Base-by-base conservation (phyloP, 1,140 invertebrate species). In the Chymomyza costata region DNA sequence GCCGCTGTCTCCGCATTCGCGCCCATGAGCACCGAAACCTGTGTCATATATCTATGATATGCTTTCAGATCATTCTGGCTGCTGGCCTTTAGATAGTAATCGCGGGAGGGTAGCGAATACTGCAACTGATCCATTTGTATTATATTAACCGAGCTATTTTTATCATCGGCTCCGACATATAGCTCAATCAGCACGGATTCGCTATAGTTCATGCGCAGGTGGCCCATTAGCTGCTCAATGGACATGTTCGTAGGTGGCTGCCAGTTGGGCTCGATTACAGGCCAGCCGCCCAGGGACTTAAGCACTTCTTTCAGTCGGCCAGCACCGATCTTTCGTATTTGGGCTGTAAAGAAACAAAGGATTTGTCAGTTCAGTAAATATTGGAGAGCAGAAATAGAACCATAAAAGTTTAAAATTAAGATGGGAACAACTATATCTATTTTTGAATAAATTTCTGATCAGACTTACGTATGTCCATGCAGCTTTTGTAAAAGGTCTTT, bases 111-210 rank as follows among this genome's bases (percentile, higher is more conserved):
- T 51, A 96, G 86, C 0, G 92, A 93, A 57, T 95, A 86, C 38
- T 90, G 88, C 88, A 93, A 90, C 84, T 96, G 94, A 85, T 95
- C 94, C 74, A 95, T 86, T 90, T 95, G 94, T 66, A 96, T 89
- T 76, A 96, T 94, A 88, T 95, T 94, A 55, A 90, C 89, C 16
- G 92, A 93, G 65, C 93, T 94, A 85, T 95, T 94, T 85, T 93
- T 94, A 84, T 95, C 93, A 70, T 95, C 93, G 0, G 93, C 93
- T 1, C 93, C 93, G 43, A 95, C 92, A 90, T 93, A 94, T 43
- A 93, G 90, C 65, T 94, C 93, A 18, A 94, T 86, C 8, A 94
- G 85, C 28, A 93, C 89, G 5, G 92, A 92, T 68, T 93, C 91
- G 82, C 93, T 93, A 69, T 91, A 93, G 48, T 91, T 88, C 0